phyloP scores from a whole-genome alignment of 2,888 invertebrate species.

The Epirrhoe tristata region DNA sequence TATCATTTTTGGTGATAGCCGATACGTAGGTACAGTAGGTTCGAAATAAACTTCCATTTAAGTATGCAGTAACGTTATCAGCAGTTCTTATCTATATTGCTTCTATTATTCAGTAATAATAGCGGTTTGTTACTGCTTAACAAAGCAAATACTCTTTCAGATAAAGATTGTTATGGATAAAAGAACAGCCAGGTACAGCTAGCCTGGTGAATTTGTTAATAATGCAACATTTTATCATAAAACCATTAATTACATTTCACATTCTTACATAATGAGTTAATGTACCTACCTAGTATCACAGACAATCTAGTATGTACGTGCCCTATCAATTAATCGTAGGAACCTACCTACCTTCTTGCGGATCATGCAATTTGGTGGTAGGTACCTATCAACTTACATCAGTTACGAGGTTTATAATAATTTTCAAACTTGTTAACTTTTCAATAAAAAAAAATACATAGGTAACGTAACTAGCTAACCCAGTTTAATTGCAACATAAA shows the following conservation, averaged over 20 bases:
- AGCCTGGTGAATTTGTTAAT: conserved; percentile 1
- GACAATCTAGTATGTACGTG: neutral
- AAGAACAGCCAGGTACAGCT: neutral
- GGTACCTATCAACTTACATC: neutral
- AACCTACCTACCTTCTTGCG: neutral
- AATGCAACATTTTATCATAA: conserved; percentile 9
- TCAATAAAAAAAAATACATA: no score
- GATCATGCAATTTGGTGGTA: neutral
- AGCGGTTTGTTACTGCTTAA: conserved; percentile 28
- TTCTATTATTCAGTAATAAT: conserved; percentile 36
- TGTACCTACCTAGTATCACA: neutral
- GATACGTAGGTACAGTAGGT: neutral
- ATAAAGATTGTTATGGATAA: conserved; percentile 52
- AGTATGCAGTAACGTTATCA: conserved; percentile 34
- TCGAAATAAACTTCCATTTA: conserved; percentile 9
- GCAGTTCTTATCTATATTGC: conserved; percentile 40
- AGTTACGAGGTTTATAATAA: no score
- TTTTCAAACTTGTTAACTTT: no score
- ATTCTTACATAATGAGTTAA: neutral
- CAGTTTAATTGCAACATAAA: no score
- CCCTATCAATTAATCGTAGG: conserved; percentile 6
- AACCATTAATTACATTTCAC: conserved; percentile 9
- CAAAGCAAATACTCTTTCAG: conserved; percentile 35
- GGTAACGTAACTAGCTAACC: no score
- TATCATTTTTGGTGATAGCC: conserved; percentile 51